phyloP scores from a whole-genome alignment of 1,140 invertebrate species.

The Hormaphis cornu region DNA sequence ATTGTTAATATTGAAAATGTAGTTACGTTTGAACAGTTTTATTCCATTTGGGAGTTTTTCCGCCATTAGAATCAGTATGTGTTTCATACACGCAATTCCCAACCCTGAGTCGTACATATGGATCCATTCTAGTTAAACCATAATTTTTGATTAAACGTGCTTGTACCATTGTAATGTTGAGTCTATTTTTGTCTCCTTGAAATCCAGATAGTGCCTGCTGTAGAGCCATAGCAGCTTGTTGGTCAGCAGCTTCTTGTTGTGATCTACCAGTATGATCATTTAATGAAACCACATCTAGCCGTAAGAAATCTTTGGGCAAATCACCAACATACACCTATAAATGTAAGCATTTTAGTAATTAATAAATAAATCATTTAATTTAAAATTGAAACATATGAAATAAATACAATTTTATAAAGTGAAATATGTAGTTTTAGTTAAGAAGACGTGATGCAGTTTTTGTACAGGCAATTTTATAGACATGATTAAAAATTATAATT shows the following conservation, averaged over 20 bases:
- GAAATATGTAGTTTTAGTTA: too few relatives aligned
- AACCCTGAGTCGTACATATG: conserved; percentile 82
- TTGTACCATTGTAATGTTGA: conserved; percentile 74
- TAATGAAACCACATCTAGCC: conserved; percentile 47
- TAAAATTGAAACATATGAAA: conserved; percentile 20
- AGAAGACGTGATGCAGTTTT: too few relatives aligned
- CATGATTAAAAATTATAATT: too few relatives aligned
- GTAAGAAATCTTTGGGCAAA: conserved; percentile 70
- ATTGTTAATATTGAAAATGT: background rate
- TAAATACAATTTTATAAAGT: too few relatives aligned
- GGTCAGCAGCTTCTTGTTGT: conserved; percentile 64
- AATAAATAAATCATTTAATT: background rate
- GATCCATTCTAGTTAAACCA: conserved; percentile 92
- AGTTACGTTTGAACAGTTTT: conserved; percentile 78
- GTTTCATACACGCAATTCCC: conserved; percentile 93
- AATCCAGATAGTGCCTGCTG: conserved; percentile 57
- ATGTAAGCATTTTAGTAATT: conserved; percentile 18
- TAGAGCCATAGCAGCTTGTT: conserved; percentile 66
- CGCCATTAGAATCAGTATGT: conserved; percentile 84
- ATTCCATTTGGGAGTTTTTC: conserved; percentile 93
- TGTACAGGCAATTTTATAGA: too few relatives aligned
- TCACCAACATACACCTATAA: conserved; percentile 64
- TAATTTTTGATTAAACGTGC: conserved; percentile 93
- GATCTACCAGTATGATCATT: conserved; percentile 43
- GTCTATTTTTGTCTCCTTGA: conserved; percentile 55